Evolutionary conservation across 2,797 vertebrate species (phyloP), one percentile per base, ranked within the genome.

Genomic region (Acanthornis magna): DNA sequence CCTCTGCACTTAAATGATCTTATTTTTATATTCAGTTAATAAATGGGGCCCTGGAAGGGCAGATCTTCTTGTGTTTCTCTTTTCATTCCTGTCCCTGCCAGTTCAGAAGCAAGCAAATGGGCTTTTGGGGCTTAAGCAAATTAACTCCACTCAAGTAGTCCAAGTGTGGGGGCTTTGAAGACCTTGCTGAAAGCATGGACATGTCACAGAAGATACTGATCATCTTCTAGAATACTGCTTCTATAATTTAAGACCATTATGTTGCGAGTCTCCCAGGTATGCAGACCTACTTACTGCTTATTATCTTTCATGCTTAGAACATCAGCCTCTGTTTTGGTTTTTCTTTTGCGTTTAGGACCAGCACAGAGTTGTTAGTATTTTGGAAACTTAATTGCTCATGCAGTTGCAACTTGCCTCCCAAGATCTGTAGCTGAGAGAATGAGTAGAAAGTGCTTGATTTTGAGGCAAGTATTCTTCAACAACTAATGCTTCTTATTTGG

Each of bases 1-100:
- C 95, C 85, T 95, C 75, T 94, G 89, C 94, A 94, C 84, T 91
- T 89, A 96, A 93, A 96, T 95, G 43, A 95, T 96, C 88, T 96
- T 94, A 91, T 96, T 96, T 97, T 96, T 96, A 54, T 97, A 90
- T 83, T 74, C 55, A 94, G 47, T 92, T 58, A 91, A 87, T 83
- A 87, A 95, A 86, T 0, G 5, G 54, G 54, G 82, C 78, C 87
- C 88, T 73, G 81, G 54, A 54, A 71, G 67, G 74, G 68, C 73
- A 29, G 54, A n/a, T 80, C 58, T 87, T 79, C 16, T 40, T 88
- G 77, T 79, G 53, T 58, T 85, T 73, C 48, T 95, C 11, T 4
- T 77, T 75, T 89, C 53, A 30, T 93, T 91, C 36, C 21, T 85
- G 27, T 66, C 25, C n/a, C 60, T 86, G 42, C 63, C 20, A 66